A percentile compares a stretch with the other conserved stretches of the same genome.
Conservation (phyloP, 1,140 invertebrate species). For the Tetramorium parvispinum region DNA sequence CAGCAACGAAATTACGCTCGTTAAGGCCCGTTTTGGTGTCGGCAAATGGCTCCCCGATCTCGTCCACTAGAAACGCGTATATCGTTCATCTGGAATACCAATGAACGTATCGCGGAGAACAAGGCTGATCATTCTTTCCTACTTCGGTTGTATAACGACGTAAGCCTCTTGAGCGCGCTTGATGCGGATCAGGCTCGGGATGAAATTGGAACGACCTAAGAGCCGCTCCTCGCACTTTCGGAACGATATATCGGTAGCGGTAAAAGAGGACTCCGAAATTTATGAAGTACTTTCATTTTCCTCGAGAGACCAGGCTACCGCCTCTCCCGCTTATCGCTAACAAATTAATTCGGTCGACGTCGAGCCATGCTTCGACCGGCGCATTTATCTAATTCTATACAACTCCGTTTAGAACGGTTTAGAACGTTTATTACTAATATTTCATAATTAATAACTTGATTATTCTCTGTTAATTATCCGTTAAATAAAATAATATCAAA, state of each 20-base stretch:
- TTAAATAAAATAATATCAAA: neutral
- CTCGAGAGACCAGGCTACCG: slow-evolving; percentile 3
- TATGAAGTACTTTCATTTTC: slow-evolving; percentile 33
- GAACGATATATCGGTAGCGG: neutral
- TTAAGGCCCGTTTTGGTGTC: slow-evolving; percentile 45
- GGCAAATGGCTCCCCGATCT: neutral
- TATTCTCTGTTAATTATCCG: neutral
- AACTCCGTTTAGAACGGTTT: neutral
- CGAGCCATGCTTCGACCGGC: neutral
- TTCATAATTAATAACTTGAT: neutral
- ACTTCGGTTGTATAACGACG: slow-evolving; percentile 50
- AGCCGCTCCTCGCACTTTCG: slow-evolving; percentile 9
- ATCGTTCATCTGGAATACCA: slow-evolving; percentile 67
- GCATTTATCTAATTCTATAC: neutral
- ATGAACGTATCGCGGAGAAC: slow-evolving; percentile 66
- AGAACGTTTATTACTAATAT: neutral
- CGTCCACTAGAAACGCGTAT: slow-evolving; percentile 60
- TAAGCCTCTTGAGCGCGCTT: slow-evolving; percentile 44
- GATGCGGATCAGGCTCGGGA: slow-evolving; percentile 50
- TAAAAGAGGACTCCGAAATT: slow-evolving; percentile 38
- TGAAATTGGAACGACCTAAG: slow-evolving; percentile 54
- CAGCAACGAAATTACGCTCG: slow-evolving; percentile 66
- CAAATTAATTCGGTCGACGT: slow-evolving; percentile 40
- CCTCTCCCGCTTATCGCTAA: slow-evolving; percentile 39
- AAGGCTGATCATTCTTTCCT: slow-evolving; percentile 73